phyloP scores from a whole-genome alignment of 2,888 invertebrate genomes.

The Chironomus tentans region DNA sequence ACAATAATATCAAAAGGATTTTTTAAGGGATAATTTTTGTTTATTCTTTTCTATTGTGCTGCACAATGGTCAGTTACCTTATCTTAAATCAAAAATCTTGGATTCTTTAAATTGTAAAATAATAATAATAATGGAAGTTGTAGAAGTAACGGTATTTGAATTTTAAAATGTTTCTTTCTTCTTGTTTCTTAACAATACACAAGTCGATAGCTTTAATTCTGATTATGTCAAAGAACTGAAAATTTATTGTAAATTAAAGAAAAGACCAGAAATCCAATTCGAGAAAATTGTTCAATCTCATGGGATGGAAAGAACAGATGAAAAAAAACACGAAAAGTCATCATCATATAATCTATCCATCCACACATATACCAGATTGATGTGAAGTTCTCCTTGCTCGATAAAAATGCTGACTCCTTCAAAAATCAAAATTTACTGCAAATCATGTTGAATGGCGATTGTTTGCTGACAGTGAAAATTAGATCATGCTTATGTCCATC shows the following conservation, averaged over 20 bases:
- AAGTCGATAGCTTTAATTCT: too few relatives aligned
- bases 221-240: neutral
- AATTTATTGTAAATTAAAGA: slow-evolving; percentile 2
- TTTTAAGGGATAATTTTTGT: neutral
- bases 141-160: slow-evolving; percentile 16
- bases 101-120: slow-evolving; percentile 7
- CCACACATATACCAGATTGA: neutral
- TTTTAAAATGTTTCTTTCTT: neutral
- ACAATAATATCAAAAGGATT: neutral
- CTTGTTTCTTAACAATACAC: neutral
- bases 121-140: neutral
- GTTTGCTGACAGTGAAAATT: neutral
- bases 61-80: slow-evolving; percentile 2
- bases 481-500: neutral
- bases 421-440: neutral
- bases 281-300: neutral
- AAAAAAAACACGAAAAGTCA: neutral
- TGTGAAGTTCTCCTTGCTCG: neutral
- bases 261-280: neutral
- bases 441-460: neutral
- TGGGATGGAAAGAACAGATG: neutral
- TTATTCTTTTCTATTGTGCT: neutral
- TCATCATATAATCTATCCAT: neutral
- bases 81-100: slow-evolving; percentile 5
- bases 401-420: neutral